Evolutionary conservation across 2,113 vertebrate species (phyloP).

Genomic region (Mola mola): DNA sequence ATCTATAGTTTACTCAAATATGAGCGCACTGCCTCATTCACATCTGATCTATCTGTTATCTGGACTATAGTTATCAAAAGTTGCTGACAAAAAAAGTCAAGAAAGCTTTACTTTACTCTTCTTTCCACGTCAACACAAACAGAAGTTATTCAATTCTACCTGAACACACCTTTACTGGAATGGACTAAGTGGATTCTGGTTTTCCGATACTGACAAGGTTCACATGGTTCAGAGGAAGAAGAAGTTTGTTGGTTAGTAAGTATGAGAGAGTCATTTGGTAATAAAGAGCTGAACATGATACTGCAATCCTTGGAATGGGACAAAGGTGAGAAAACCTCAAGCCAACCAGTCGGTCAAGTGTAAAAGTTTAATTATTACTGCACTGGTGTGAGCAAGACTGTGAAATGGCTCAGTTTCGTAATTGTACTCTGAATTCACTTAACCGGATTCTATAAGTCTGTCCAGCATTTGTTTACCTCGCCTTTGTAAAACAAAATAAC

Average conservation of each 20-base stretch:
- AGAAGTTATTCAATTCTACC: neutral
- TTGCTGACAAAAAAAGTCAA: too few species aligned
- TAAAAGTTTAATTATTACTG: conserved; percentile 24
- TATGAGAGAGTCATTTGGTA: conserved; percentile 12
- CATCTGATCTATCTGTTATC: too few species aligned
- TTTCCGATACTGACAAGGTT: neutral
- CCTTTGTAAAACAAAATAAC: too few species aligned
- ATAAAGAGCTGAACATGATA: conserved; percentile 26
- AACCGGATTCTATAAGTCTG: too few species aligned
- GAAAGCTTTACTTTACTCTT: too few species aligned
- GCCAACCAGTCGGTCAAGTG: conserved; percentile 15
- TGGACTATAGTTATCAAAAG: too few species aligned
- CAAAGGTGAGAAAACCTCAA: conserved; percentile 46
- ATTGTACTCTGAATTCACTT: too few species aligned
- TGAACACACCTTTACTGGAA: neutral
- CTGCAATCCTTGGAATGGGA: conserved; percentile 9
- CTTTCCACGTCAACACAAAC: neutral
- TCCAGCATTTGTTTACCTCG: too few species aligned
- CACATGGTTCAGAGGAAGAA: neutral
- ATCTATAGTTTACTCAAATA: too few species aligned
- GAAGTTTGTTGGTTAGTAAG: conserved; percentile 1
- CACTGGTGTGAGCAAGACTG: too few species aligned
- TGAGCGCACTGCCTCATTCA: too few species aligned
- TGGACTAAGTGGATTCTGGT: neutral
- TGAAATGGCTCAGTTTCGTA: too few species aligned